Evolutionary conservation across 2,113 vertebrate species (phyloP), one percentile per base, ranked within the genome.

Genomic region (Equus quagga): DNA sequence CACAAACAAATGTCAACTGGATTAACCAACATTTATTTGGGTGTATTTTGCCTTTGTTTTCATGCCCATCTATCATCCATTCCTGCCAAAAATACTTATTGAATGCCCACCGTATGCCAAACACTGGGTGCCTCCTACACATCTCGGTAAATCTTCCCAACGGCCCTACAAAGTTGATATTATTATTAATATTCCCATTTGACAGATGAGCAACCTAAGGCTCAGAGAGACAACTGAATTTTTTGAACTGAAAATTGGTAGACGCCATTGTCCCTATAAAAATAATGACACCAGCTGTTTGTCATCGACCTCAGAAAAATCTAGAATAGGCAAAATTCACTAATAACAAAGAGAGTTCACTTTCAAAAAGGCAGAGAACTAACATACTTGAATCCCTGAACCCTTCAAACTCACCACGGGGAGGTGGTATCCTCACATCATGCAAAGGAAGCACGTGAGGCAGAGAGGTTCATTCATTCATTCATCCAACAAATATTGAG

Each of bases 261-360:
- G 41, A 67, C n/a, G 62, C 23, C 44, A 46, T 8, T 80, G 41
- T 19, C 36, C 13, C 13, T 83, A 17, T 8, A 89, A 65, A 23
- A 90, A 56, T 31, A 69, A 58, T 56, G 56, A 11, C 18, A n/a
- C 1, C n/a, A 46, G 64, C 19, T 13, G 28, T 41, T 67, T 83
- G 54, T 88, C 44, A 75, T 76, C 51, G n/a, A 26, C 81, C 26
- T 85, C 36, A 93, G 58, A 84, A 94, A 94, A 91, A 83, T 67
- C 49, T 73, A 73, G 49, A 79, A 23, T 65, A 84, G 67, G 18
- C 46, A 46, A 78, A 78, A 67, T 65, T 56, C 54, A n/a, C 26
- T 91, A 36, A 49, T 21, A 51, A 36, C 17, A 72, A 70, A 96
- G 33, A 49, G 41, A 36, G 5, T n/a, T 75, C 64, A 54, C 23